phyloP scores from a whole-genome alignment of 2,888 invertebrate genomes.

The Patella depressa region DNA sequence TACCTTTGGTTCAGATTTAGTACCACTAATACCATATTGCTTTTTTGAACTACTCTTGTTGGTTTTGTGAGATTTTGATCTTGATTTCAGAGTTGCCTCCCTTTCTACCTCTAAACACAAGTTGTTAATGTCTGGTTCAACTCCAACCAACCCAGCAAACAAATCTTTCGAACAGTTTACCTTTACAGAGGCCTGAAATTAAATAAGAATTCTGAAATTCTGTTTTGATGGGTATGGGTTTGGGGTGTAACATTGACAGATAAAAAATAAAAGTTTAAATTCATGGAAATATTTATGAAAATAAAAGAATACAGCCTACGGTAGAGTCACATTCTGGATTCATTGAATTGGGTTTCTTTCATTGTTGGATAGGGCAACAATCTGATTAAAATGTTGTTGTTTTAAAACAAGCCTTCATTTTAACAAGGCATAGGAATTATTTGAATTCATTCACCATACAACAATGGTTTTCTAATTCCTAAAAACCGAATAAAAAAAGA shows the following conservation, averaged over 20 bases:
- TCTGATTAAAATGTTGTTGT: background rate
- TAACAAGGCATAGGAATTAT: background rate
- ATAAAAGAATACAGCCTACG: too few relatives aligned
- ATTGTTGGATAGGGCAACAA: too few relatives aligned
- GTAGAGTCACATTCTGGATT: too few relatives aligned
- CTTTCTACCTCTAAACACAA: constrained; percentile 32
- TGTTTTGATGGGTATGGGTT: too few relatives aligned
- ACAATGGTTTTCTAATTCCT: background rate
- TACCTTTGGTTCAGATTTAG: background rate
- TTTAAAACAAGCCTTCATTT: background rate
- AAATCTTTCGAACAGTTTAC: constrained; percentile 43
- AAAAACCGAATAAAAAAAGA: background rate
- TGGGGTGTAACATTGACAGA: too few relatives aligned
- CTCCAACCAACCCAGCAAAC: constrained; percentile 53
- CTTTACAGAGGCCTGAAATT: constrained; percentile 50
- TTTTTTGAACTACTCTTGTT: background rate
- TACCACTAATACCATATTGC: background rate
- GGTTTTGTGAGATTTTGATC: constrained; percentile 1
- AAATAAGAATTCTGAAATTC: background rate
- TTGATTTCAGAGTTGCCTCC: constrained; percentile 28
- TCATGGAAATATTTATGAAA: too few relatives aligned
- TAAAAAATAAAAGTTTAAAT: too few relatives aligned
- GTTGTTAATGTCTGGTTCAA: constrained; percentile 54
- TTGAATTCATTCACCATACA: background rate
- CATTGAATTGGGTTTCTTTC: too few relatives aligned